A percentile compares a stretch with the other conserved stretches of the same genome.
Conservation (phyloP, 1,140 invertebrate species). For the Acromyrmex echinatior region DNA sequence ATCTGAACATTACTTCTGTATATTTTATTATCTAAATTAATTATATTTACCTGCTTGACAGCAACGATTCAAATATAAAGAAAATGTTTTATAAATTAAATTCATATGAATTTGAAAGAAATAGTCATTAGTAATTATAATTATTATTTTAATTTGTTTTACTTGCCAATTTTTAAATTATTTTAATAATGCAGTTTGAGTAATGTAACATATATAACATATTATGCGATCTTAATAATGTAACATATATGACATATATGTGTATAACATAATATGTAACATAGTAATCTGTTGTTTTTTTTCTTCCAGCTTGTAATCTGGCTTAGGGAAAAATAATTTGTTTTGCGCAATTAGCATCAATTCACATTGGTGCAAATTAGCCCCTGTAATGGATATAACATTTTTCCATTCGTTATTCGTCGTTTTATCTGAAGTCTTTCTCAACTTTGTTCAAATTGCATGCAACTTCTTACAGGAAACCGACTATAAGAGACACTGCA, state of each 20-base stretch:
- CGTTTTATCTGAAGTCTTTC: slow-evolving; percentile 12
- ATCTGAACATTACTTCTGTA: not conserved
- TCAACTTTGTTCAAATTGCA: not conserved
- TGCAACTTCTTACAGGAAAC: slow-evolving; percentile 15
- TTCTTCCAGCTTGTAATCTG: not conserved
- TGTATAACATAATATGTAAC: no score
- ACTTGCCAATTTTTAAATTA: not conserved
- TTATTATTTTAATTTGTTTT: not conserved
- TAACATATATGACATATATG: no score
- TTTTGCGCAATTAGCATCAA: slow-evolving; percentile 6
- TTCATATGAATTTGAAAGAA: not conserved
- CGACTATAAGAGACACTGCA: not conserved
- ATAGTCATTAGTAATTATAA: not conserved
- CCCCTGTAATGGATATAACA: not conserved
- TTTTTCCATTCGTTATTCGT: slow-evolving; percentile 2
- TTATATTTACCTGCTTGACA: not conserved
- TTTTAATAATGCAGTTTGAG: not conserved
- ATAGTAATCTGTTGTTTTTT: not conserved
- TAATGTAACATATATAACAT: no score
- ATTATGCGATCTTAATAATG: no score
- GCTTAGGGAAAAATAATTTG: not conserved
- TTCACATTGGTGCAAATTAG: slow-evolving; percentile 33
- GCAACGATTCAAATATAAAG: not conserved
- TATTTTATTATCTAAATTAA: not conserved
- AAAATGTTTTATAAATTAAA: slow-evolving; percentile 1